Conservation (phyloP, 2,797 vertebrate genomes). For the Tinamus major region DNA sequence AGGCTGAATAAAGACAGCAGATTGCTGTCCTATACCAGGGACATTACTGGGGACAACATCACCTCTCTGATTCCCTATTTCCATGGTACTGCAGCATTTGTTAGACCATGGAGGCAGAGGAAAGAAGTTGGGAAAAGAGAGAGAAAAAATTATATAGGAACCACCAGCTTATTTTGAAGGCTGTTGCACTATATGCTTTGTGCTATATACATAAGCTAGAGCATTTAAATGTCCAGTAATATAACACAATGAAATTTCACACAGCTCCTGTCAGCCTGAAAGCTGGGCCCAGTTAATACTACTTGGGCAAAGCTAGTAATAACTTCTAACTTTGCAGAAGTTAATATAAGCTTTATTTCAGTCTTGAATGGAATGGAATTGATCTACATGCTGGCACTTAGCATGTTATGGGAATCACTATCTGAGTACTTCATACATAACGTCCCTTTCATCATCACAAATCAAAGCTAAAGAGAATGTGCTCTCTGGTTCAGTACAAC, state of each 20-base stretch:
- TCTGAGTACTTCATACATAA: neutral
- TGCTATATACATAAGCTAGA: neutral
- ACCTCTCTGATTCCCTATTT: neutral
- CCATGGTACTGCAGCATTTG: neutral
- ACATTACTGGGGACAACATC: neutral
- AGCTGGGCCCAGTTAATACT: neutral
- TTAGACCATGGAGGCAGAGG: neutral
- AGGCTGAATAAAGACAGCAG: neutral
- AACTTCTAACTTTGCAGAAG: neutral
- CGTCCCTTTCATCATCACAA: neutral
- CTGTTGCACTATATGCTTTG: neutral
- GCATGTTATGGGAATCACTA: neutral
- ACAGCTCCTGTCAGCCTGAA: neutral
- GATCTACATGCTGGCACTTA: neutral
- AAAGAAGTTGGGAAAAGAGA: neutral
- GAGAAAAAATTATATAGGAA: neutral
- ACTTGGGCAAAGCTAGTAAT: no score
- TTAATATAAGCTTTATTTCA: neutral
- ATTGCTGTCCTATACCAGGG: neutral
- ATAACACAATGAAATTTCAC: neutral
- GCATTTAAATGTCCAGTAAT: neutral
- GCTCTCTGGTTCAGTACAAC: neutral
- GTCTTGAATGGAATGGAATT: neutral
- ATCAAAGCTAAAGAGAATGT: neutral
- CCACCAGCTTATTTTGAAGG: neutral